phyloP scores from a whole-genome alignment of 1,140 invertebrate species.

The Bombus turneri region DNA sequence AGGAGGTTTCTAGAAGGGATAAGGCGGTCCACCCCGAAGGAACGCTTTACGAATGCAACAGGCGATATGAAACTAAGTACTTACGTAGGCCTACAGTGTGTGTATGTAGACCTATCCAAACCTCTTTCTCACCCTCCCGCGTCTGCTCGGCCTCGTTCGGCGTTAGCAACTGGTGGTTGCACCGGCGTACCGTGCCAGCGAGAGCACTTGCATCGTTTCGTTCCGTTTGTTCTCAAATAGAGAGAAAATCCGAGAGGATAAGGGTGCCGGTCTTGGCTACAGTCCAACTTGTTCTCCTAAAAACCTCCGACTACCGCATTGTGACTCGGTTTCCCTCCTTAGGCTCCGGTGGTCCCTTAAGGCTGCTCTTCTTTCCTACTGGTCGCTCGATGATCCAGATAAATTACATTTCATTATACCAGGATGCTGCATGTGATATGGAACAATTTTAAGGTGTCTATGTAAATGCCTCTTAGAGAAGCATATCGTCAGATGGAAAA shows the following conservation, averaged over 20 bases:
- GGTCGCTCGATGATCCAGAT: neutral
- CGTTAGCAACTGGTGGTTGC: slow-evolving; percentile 82
- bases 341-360: slow-evolving; percentile 1
- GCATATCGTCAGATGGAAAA: neutral
- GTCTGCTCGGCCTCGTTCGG: slow-evolving; percentile 59
- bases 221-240: slow-evolving; percentile 82
- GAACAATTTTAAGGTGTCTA: neutral
- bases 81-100: slow-evolving; percentile 78
- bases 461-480: neutral
- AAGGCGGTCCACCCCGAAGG: slow-evolving; percentile 67
- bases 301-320: slow-evolving; percentile 46
- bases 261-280: slow-evolving; percentile 77
- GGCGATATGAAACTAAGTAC: slow-evolving; percentile 80
- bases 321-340: slow-evolving; percentile 11
- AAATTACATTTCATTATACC: no score
- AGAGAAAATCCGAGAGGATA: slow-evolving; percentile 81
- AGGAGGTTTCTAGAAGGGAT: slow-evolving; percentile 40
- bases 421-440: no score
- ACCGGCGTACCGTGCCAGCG: slow-evolving; percentile 74
- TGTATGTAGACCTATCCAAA: slow-evolving; percentile 54
- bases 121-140: slow-evolving; percentile 52
- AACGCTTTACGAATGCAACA: slow-evolving; percentile 79
- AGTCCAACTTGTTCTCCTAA: slow-evolving; percentile 74
- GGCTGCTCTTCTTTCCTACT: neutral
- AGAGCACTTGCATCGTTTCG: slow-evolving; percentile 79